A percentile compares a stretch with the other conserved stretches of the same genome.
These are phyloP conservation scores for sheep (Ovis aries) DNA, from an alignment of 2,113 vertebrate species.

Conservation along the genomic window DNA sequence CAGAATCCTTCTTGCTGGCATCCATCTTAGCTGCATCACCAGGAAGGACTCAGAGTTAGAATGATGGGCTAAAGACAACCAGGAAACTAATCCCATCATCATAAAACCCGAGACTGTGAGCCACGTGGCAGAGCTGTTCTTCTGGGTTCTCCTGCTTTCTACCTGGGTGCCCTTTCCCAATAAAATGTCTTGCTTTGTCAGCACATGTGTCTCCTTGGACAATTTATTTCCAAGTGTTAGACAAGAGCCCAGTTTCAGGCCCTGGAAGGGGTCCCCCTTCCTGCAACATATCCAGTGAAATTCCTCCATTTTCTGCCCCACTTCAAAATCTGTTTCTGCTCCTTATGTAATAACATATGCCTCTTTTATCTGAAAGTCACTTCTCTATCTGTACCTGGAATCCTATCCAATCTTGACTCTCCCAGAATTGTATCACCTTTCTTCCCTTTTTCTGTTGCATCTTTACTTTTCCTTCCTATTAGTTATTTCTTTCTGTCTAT, in stretches of 20 bases:
- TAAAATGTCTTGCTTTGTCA: background rate
- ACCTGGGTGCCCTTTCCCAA: background rate
- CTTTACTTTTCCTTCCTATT: background rate
- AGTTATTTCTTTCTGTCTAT: background rate
- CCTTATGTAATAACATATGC: background rate
- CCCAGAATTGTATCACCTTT: background rate
- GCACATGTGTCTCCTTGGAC: background rate
- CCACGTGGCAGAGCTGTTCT: background rate
- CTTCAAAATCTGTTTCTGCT: background rate
- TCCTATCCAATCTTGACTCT: background rate
- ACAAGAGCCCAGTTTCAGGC: background rate
- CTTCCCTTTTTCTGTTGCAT: background rate
- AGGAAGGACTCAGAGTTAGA: background rate
- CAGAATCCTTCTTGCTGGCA: background rate
- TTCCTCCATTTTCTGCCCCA: background rate
- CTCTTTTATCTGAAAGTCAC: background rate
- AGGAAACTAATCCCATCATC: background rate
- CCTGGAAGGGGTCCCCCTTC: background rate
- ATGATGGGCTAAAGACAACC: background rate
- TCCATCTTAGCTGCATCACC: background rate
- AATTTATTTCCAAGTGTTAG: background rate
- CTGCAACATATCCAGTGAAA: background rate
- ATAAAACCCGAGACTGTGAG: background rate
- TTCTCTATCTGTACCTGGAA: background rate
- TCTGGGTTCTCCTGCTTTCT: background rate